Evolutionary conservation across 2,113 vertebrate genomes (phyloP), one percentile per base, ranked within the genome.

Genomic region (Entosphenus tridentatus): DNA sequence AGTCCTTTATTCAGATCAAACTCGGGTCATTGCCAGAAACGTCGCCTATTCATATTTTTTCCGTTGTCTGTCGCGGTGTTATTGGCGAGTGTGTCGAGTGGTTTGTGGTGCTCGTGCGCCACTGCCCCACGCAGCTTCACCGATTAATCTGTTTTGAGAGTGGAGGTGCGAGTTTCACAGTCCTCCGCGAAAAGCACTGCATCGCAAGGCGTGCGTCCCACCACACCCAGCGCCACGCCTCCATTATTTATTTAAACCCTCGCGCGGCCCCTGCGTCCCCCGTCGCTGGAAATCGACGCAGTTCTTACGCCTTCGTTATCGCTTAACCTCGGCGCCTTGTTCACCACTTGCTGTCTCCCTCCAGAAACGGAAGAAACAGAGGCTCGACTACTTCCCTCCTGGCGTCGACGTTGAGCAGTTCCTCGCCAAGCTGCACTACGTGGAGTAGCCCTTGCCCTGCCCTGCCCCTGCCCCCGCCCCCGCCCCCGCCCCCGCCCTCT

Each of bases 321-420:
- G 21, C n/a, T 11, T 21, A n/a, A 65, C 8, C 62, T 11, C 10
- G 8, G 62, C 3, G 13, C 10, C 62, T 21, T 2, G 1, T 21
- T 21, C 62, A 8, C 62, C 9, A n/a, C 62, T 21, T 14, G 13
- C 16, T 11, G n/a, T 65, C 21, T 65, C 62, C 9, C 62, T 65
- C 62, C 62, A 65, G 62, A 65, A 65, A 65, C 62, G 21, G n/a
- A 65, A 65, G 62, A 65, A 18, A 11, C 62, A 65, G 62, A 65
- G 21, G 21, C 62, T 65, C n/a, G 62, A 65, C n/a, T n/a, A n/a
- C n/a, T 65, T 65, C 21, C 62, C 62, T 65, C n/a, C 62, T 16
- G 21, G n/a, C 62, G 21, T 21, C 21, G 62, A 65, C 10, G n/a
- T 65, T n/a, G 62, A 65, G n/a, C n/a, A 18, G 62, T 65, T 65